These are phyloP conservation scores for Melanaphis sacchari DNA, from an alignment of 1,140 invertebrate species.

Conservation along the genomic window DNA sequence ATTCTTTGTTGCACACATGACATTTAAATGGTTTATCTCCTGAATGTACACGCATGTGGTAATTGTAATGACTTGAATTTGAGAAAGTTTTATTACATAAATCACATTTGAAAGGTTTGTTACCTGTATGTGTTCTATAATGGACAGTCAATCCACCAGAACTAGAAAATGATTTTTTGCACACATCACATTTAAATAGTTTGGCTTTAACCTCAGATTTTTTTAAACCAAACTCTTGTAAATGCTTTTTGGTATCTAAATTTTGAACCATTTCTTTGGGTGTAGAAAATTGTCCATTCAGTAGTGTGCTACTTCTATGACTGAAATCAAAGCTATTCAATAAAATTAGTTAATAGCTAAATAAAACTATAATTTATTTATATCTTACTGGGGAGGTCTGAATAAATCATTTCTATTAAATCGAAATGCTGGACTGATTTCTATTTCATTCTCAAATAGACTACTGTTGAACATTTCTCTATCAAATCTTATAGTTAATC, in stretches of 20 bases:
- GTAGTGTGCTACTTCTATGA: background rate
- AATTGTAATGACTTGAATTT: slow-evolving; percentile 53
- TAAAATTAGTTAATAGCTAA: background rate
- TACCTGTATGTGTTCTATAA: slow-evolving; percentile 74
- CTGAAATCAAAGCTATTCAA: slow-evolving; percentile 44
- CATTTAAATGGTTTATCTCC: slow-evolving; percentile 58
- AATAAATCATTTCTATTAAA: slow-evolving; percentile 51
- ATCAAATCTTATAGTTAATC: slow-evolving; percentile 44
- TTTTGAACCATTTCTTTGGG: background rate
- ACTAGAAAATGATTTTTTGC: slow-evolving; percentile 53
- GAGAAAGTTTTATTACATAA: slow-evolving; percentile 59
- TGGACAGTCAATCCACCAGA: slow-evolving; percentile 63
- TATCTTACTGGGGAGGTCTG: slow-evolving; percentile 43
- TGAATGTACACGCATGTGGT: slow-evolving; percentile 58
- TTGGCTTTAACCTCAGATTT: slow-evolving; percentile 49
- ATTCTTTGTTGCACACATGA: slow-evolving; percentile 56
- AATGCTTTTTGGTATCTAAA: slow-evolving; percentile 13
- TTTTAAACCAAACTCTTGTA: slow-evolving; percentile 15
- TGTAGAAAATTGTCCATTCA: slow-evolving; percentile 37
- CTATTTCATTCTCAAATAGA: slow-evolving; percentile 47
- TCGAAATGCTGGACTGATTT: slow-evolving; percentile 45
- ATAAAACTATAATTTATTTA: background rate
- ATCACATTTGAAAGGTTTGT: slow-evolving; percentile 71
- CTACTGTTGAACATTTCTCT: slow-evolving; percentile 46
- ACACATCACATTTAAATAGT: slow-evolving; percentile 55